phyloP scores from a whole-genome alignment of 1,140 invertebrate species.

The Drosophila lacteicornis region DNA sequence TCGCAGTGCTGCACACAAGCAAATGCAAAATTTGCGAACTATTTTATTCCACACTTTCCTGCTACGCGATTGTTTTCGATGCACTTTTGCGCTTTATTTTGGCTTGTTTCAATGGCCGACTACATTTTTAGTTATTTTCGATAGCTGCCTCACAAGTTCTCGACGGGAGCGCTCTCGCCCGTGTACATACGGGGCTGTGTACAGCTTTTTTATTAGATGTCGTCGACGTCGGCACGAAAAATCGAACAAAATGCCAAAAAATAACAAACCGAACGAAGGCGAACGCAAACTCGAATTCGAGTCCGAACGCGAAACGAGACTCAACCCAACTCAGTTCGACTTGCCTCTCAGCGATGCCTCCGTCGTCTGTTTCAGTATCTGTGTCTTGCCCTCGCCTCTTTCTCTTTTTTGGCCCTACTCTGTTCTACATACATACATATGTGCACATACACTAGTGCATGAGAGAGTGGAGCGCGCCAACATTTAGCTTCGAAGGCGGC shows the following conservation, averaged over 20 bases:
- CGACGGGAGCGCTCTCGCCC: constrained; percentile 40
- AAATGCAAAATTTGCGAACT: constrained; percentile 22
- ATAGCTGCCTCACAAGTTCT: constrained; percentile 36
- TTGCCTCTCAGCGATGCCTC: constrained; percentile 42
- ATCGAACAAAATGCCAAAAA: constrained; percentile 83
- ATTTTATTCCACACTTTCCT: constrained; percentile 50
- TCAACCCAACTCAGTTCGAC: constrained; percentile 48
- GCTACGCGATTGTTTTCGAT: constrained; percentile 40
- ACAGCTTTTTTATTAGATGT: constrained; percentile 79
- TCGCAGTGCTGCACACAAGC: constrained; percentile 28
- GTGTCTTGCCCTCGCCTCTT: constrained; percentile 29
- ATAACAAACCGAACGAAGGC: constrained; percentile 71
- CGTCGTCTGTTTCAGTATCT: constrained; percentile 33
- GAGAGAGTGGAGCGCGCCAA: constrained; percentile 65
- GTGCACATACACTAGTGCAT: neutral
- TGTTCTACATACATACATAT: neutral
- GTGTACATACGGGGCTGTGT: constrained; percentile 45
- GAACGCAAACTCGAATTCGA: constrained; percentile 59
- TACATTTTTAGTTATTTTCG: constrained; percentile 57
- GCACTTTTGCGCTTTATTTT: constrained; percentile 59
- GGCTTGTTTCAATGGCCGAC: constrained; percentile 26
- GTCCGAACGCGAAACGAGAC: constrained; percentile 68
- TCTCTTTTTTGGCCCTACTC: constrained; percentile 17
- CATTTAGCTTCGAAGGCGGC: constrained; percentile 56
- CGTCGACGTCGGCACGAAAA: constrained; percentile 65